These are phyloP conservation scores for Myotis lucifugus DNA, from an alignment of 2,113 vertebrate species.

Conservation along the genomic window DNA sequence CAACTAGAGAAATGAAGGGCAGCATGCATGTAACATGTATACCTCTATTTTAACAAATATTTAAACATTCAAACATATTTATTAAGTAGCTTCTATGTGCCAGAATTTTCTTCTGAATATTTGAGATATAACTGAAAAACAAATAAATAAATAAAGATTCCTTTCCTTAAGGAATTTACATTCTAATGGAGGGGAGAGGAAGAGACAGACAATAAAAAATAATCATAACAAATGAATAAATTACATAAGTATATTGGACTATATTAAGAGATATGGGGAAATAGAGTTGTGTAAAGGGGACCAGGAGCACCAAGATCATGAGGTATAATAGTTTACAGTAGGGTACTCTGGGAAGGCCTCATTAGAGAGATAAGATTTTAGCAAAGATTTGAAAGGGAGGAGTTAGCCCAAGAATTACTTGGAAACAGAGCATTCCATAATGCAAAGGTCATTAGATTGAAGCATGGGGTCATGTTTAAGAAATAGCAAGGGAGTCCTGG, in stretches of 20 bases:
- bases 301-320: not conserved
- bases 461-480: not conserved
- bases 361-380: not conserved
- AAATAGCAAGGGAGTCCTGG: not conserved
- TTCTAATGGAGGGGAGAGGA: not conserved
- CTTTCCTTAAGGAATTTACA: not conserved
- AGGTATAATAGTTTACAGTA: not conserved
- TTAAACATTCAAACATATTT: conserved; percentile 11
- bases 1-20: not conserved
- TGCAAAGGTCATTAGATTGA: not conserved
- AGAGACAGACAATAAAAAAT: not conserved
- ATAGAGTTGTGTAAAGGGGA: not conserved
- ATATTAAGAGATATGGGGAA: not conserved
- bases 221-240: not conserved
- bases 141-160: not conserved
- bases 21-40: too few species aligned
- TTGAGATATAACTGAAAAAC: not conserved
- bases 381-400: not conserved
- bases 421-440: not conserved
- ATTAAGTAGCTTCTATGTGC: not conserved
- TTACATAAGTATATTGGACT: not conserved
- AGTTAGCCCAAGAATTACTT: not conserved
- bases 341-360: not conserved
- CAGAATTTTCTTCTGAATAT: not conserved
- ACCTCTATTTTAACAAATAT: not conserved